Conservation (phyloP, 2,888 invertebrate species). For the Erebia aethiops region DNA sequence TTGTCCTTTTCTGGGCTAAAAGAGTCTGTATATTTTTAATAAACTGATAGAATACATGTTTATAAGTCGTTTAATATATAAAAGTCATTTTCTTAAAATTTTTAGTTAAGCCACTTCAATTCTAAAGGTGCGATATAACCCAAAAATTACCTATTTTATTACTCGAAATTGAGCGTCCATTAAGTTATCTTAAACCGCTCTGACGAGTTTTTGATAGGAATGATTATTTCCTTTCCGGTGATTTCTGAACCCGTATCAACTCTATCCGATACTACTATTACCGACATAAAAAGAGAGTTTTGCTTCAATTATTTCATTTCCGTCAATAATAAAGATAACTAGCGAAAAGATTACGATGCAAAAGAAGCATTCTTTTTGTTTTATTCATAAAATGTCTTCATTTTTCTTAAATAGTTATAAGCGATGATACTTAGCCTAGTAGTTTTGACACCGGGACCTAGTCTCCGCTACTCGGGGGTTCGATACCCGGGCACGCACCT, state of each 20-base stretch:
- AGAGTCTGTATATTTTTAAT: too few relatives aligned
- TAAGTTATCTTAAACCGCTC: constrained; percentile 21
- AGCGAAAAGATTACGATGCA: constrained; percentile 12
- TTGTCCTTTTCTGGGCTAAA: too few relatives aligned
- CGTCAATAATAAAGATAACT: constrained; percentile 21
- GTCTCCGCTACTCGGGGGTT: neutral
- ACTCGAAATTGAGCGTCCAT: constrained; percentile 12
- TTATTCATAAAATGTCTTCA: neutral
- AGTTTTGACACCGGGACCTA: neutral
- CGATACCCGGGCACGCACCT: too few relatives aligned
- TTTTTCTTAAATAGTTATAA: neutral
- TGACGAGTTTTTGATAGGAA: constrained; percentile 18
- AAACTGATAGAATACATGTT: too few relatives aligned
- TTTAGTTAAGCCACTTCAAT: too few relatives aligned
- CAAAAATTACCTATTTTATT: constrained; percentile 4
- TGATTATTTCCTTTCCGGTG: constrained; percentile 35
- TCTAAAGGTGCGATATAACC: too few relatives aligned
- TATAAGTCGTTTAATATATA: too few relatives aligned
- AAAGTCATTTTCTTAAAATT: too few relatives aligned
- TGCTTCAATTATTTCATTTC: constrained; percentile 30
- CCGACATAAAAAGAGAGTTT: constrained; percentile 31
- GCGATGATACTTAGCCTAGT: neutral
- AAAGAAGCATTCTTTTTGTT: neutral
- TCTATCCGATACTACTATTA: constrained; percentile 27
- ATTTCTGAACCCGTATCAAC: constrained; percentile 25